Base-by-base conservation (phyloP, 2,113 vertebrate genomes). In the Hydropotes inermis region DNA sequence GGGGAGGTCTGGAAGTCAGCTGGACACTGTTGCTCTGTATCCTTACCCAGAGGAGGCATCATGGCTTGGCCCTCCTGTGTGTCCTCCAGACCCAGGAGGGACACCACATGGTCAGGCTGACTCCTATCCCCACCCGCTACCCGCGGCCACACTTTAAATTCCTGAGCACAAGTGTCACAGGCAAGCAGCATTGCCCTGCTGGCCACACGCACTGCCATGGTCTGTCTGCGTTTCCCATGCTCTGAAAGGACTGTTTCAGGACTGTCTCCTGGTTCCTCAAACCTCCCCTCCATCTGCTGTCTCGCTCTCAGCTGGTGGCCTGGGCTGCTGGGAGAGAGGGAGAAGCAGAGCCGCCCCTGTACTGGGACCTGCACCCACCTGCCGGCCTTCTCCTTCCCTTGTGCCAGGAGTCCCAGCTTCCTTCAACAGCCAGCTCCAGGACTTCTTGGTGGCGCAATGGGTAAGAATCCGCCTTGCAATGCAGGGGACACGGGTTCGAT, bases 181-280 rank as follows among this genome's bases (percentile, higher is more conserved):
- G 11, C 43, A 12, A 2, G 0, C 19, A 4, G 14, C 21, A 0
- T 9, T 19, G 86, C 74, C 54, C 8, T 0, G 1, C 54, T 2
- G 0, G 82, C 76, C 28, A 1, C 6, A 3, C 0, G 7, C 61
- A 6, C 50, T 12, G 7, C 47, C 12, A 0, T 2, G 1, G 67
- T 4, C 6, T 12, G 27, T 27, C 36, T 28, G 5, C 9, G 25
- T 21, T 50, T 23, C 57, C 50, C n/a, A 2, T 57, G 55, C 61
- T 52, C 61, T 3, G 1, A 8, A 54, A 55, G 84, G 83, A n/a
- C 79, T 1, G 0, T 39, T 58, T 55, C 27, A 23, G 13, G 13
- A 3, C 47, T 9, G 17, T 27, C 25, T 33, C 54, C n/a, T 28
- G 2, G 0, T 33, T 47, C n/a, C 87, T 55, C 21, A 6, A 11